Percentiles rank a stretch among this genome's conserved stretches.
phyloP scores from a whole-genome alignment of 2,888 invertebrate species.

The Tenthredo scrophulariae region DNA sequence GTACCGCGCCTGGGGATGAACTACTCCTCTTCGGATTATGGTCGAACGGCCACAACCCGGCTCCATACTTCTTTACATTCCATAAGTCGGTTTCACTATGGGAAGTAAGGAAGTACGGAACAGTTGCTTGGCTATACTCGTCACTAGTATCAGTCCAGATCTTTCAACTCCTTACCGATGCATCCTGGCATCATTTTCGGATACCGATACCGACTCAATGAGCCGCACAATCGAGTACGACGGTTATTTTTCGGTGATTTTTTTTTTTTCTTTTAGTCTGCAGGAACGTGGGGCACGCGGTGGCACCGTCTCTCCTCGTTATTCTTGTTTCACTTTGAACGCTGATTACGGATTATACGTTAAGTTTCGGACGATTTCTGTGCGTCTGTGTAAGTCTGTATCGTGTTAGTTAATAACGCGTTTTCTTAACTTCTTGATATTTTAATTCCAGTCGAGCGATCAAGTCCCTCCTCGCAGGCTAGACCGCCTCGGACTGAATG shows the following conservation, averaged over 20 bases:
- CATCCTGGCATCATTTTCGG: not conserved
- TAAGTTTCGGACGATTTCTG: too few relatives aligned
- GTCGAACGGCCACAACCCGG: conserved; percentile 75
- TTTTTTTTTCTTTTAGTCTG: too few relatives aligned
- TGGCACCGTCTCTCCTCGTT: not conserved
- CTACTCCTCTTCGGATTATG: not conserved
- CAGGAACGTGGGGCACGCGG: too few relatives aligned
- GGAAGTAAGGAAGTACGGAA: conserved; percentile 98
- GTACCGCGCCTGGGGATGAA: not conserved
- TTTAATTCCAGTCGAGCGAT: conserved; percentile 3
- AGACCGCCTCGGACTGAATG: conserved; percentile 74
- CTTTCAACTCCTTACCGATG: not conserved
- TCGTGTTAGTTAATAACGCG: not conserved
- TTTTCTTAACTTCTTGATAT: not conserved
- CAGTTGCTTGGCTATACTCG: conserved; percentile 81
- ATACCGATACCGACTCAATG: not conserved
- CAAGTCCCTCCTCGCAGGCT: conserved; percentile 64
- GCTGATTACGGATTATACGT: too few relatives aligned
- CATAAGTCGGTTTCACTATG: conserved; percentile 93
- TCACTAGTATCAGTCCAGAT: conserved; percentile 36
- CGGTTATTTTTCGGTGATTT: not conserved
- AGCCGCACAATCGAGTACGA: not conserved
- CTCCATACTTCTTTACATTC: conserved; percentile 99
- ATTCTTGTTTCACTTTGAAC: not conserved
- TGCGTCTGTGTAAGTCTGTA: too few relatives aligned